Conservation (phyloP, 2,797 vertebrate genomes). For the Sebastes steindachneri region DNA sequence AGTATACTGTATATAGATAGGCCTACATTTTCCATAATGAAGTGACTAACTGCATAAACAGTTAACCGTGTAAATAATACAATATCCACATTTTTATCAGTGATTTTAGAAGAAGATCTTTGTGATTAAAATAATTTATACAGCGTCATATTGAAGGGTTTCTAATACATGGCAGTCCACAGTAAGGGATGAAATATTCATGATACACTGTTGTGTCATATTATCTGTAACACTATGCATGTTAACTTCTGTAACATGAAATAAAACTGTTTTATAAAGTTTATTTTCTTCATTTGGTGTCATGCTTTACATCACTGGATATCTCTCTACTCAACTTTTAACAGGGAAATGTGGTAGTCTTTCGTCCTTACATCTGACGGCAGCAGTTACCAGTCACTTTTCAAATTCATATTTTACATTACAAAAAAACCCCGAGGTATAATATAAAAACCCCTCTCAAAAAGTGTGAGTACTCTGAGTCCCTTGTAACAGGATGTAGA, state of each 20-base stretch:
- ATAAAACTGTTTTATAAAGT: slow-evolving; percentile 44
- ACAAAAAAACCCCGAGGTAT: not conserved
- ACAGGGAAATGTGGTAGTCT: too few relatives aligned
- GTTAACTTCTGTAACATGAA: slow-evolving; percentile 46
- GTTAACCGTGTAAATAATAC: not conserved
- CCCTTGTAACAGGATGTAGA: not conserved
- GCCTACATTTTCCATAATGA: not conserved
- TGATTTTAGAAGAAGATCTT: not conserved
- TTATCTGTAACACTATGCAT: slow-evolving; percentile 33
- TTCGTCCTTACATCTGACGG: too few relatives aligned
- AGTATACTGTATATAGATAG: not conserved
- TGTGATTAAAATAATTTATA: not conserved
- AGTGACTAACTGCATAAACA: not conserved
- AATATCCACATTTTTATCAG: not conserved
- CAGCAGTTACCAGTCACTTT: not conserved
- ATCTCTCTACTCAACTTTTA: too few relatives aligned
- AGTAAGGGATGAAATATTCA: not conserved
- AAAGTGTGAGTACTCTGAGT: not conserved
- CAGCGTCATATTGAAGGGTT: not conserved
- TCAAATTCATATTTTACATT: not conserved
- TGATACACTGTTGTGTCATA: not conserved
- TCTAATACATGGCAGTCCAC: not conserved
- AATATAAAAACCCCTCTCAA: not conserved
- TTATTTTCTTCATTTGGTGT: not conserved
- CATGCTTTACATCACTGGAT: not conserved